These are phyloP conservation scores for Spilogale gracilis DNA, from an alignment of 2,113 vertebrate genomes.

Conservation along the genomic window DNA sequence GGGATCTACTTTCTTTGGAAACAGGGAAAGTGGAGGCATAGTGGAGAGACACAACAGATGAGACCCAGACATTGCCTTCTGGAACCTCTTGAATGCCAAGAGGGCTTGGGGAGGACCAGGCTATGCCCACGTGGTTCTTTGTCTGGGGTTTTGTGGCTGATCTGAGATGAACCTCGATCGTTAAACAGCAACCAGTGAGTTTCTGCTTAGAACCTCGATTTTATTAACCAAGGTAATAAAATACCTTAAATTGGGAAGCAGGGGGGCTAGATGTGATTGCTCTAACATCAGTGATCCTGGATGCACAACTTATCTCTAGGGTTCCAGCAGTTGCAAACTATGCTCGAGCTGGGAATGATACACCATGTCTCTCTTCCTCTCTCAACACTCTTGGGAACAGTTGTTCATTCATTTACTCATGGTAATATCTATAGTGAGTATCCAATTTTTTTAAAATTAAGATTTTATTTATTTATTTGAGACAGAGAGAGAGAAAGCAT, in stretches of 20 bases:
- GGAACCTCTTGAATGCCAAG: background rate
- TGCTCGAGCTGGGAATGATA: background rate
- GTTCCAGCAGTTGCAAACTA: background rate
- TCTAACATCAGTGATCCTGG: background rate
- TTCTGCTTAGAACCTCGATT: background rate
- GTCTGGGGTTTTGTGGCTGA: background rate
- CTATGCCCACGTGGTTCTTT: fast-evolving
- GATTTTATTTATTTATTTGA: background rate
- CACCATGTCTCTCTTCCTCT: background rate
- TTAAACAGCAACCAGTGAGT: background rate
- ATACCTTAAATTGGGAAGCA: background rate
- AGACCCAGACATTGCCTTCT: background rate
- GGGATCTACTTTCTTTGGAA: background rate
- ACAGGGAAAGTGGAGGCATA: background rate
- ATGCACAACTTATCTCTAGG: background rate
- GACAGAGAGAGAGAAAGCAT: background rate
- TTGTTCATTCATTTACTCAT: background rate
- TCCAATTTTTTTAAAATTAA: background rate
- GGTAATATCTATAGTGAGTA: background rate
- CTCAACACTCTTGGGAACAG: background rate
- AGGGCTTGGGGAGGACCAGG: background rate
- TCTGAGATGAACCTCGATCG: background rate
- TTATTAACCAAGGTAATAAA: slow-evolving; percentile 40
- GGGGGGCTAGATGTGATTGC: background rate
- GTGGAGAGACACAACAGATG: background rate